Conservation (phyloP, 1,140 invertebrate species). For the Zaprionus davidi region DNA sequence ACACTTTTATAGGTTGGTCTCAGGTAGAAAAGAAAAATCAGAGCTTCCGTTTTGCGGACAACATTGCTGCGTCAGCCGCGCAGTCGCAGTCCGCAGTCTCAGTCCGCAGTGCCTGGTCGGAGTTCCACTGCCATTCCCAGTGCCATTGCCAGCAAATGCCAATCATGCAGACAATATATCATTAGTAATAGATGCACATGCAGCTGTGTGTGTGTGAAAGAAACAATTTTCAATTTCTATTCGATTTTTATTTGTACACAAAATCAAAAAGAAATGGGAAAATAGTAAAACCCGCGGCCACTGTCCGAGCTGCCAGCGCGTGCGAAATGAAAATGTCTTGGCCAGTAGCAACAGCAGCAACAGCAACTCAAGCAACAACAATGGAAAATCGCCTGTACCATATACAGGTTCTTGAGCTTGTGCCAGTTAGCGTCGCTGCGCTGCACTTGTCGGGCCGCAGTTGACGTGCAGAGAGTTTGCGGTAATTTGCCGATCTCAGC, state of each 20-base stretch:
- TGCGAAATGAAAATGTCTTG: constrained; percentile 80
- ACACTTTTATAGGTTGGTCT: constrained; percentile 56
- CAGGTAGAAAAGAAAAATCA: constrained; percentile 65
- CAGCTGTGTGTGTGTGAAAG: constrained; percentile 7
- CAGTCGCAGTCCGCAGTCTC: background rate
- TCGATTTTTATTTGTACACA: constrained; percentile 67
- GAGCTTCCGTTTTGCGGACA: constrained; percentile 68
- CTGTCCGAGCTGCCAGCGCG: constrained; percentile 57
- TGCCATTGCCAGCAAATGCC: constrained; percentile 60
- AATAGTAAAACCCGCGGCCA: constrained; percentile 23
- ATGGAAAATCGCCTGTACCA: constrained; percentile 21
- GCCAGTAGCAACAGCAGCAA: constrained; percentile 57
- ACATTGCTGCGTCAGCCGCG: constrained; percentile 61
- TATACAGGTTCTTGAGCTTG: constrained; percentile 68
- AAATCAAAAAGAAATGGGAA: constrained; percentile 44
- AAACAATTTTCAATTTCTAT: constrained; percentile 83
- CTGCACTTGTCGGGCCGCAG: constrained; percentile 61
- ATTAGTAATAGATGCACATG: constrained; percentile 50
- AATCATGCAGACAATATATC: constrained; percentile 68
- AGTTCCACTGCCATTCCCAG: constrained; percentile 30
- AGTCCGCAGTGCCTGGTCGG: background rate
- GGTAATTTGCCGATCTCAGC: constrained; percentile 67
- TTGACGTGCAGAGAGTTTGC: constrained; percentile 63
- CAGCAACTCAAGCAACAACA: constrained; percentile 27
- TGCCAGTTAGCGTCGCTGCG: constrained; percentile 76